Base-by-base conservation (phyloP, 2,113 vertebrate genomes). In the Acanthochromis polyacanthus region DNA sequence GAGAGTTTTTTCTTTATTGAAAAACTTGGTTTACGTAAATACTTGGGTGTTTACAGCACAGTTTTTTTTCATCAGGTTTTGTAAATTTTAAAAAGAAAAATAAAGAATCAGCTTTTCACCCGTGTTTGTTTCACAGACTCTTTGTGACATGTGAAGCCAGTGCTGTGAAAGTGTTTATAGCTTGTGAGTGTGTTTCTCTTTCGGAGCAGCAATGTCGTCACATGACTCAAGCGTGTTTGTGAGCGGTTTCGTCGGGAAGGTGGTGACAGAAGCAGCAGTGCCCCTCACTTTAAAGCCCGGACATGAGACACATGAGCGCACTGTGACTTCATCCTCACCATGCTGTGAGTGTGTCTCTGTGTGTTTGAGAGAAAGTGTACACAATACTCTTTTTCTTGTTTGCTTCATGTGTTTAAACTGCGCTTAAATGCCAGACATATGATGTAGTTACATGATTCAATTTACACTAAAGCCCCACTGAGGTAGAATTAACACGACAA, bases 221-320 rank as follows among this genome's bases (percentile, higher is more conserved):
- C 51, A 11, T 45, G 36, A 61, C 64, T 61, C 46, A 16, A 57
- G 74, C 17, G 15, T 28, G 78, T n/a, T 72, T 50, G 63, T 36
- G 71, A 38, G 46, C 40, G 45, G 64, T 79, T 80, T 83, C 73
- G 25, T 78, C 59, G 22, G 71, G 25, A 45, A 83, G 78, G 86
- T 87, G 84, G 70, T 81, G 84, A 87, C 86, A 89, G 82, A 65
- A 66, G 50, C 80, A 82, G 86, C 74, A 12, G 87, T 36, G 62
- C 32, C 15, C 20, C 23, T 75, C 63, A 15, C 50, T 77, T 75
- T 69, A 60, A 61, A 56, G 64, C 40, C 52, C 4, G 5, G 30
- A 69, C 74, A 67, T 20, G 46, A 68, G 83, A 82, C 79, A 76
- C 81, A 73, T 57, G 79, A 84, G 81, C 15, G 5, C n/a, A n/a